phyloP scores from a whole-genome alignment of 2,113 vertebrate genomes.

The Nothocercus nigrocapillus region DNA sequence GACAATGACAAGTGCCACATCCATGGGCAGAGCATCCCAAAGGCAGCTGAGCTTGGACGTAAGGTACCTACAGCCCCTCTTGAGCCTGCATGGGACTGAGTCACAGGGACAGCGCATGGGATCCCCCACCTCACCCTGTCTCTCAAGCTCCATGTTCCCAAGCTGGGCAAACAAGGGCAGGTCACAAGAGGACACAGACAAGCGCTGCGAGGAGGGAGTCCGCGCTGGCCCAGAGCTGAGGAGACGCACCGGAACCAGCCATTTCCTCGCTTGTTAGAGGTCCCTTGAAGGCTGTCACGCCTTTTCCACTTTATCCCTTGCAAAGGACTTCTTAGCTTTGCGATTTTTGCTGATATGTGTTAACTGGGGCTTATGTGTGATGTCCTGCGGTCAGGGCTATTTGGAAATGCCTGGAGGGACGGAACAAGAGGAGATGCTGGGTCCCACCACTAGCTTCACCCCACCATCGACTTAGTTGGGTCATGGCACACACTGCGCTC shows the following conservation, averaged over 20 bases:
- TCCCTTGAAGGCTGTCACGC: neutral
- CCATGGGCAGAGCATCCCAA: rapidly evolving
- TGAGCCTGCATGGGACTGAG: too few relatives aligned
- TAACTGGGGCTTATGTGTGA: neutral
- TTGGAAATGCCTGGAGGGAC: neutral
- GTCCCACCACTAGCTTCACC: neutral
- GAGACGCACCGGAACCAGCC: neutral
- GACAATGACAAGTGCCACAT: neutral
- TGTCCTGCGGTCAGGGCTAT: neutral
- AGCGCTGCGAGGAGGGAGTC: neutral
- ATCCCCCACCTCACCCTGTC: rapidly evolving
- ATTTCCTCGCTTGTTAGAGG: neutral
- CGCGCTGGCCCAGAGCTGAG: neutral
- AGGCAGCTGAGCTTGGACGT: neutral
- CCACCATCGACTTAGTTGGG: neutral
- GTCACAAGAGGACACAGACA: neutral
- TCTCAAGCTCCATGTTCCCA: neutral
- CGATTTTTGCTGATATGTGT: neutral
- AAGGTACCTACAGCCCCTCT: neutral
- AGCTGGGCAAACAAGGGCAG: neutral
- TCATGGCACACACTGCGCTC: rapidly evolving
- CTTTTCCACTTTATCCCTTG: neutral
- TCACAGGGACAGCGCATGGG: neutral
- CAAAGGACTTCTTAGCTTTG: neutral
- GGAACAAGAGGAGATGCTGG: neutral